These are phyloP conservation scores for Dryas iulia DNA, from an alignment of 1,140 invertebrate genomes.

Conservation along the genomic window DNA sequence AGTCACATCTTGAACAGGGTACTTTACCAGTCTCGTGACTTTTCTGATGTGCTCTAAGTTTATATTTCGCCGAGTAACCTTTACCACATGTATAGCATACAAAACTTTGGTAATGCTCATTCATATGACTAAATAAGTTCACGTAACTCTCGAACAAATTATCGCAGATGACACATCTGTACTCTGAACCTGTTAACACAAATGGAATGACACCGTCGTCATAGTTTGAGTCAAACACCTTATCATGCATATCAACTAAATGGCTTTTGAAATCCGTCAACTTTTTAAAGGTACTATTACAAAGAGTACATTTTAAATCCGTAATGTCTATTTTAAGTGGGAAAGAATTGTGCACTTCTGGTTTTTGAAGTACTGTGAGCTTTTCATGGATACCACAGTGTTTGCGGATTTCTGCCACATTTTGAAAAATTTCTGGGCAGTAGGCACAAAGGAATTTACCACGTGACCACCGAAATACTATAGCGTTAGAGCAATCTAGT, in stretches of 20 bases:
- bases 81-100: conserved; percentile 84
- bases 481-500: conserved; percentile 55
- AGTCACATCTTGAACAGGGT: conserved; percentile 87
- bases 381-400: conserved; percentile 45
- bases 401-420: conserved; percentile 39
- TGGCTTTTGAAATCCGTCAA: conserved; percentile 46
- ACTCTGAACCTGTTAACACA: conserved; percentile 43
- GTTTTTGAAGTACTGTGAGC: conserved; percentile 45
- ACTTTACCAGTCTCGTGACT: conserved; percentile 80
- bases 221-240: conserved; percentile 33
- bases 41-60: conserved; percentile 76
- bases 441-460: conserved; percentile 61
- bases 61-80: conserved; percentile 79
- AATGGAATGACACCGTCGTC: conserved; percentile 54
- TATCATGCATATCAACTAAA: conserved; percentile 39
- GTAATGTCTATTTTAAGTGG: conserved; percentile 54
- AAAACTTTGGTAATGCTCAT: conserved; percentile 76
- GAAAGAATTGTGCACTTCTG: conserved; percentile 43
- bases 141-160: conserved; percentile 52
- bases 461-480: conserved; percentile 51
- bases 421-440: conserved; percentile 41
- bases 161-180: conserved; percentile 59
- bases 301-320: conserved; percentile 47
- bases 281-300: conserved; percentile 32
- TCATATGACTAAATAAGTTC: conserved; percentile 59